Conservation (phyloP, 2,888 invertebrate species). For the Bugulina stolonifera region DNA sequence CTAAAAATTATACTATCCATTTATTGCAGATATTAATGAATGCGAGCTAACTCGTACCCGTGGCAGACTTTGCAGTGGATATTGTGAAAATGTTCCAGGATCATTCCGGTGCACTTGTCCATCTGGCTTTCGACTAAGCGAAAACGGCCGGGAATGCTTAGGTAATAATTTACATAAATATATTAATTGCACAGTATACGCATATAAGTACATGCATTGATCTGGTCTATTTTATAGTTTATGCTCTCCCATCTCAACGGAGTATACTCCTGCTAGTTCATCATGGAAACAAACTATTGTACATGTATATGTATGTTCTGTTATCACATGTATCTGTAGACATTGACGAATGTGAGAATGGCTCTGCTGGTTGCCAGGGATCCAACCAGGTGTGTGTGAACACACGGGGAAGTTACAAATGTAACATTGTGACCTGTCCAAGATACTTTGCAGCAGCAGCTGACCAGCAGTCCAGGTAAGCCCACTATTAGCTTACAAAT, state of each 20-base stretch:
- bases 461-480: conserved; percentile 2
- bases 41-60: conserved; percentile 71
- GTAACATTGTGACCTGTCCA: conserved; percentile 79
- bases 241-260: too few species aligned
- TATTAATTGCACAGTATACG: too few species aligned
- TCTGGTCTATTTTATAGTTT: too few species aligned
- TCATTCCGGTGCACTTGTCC: conserved; percentile 58
- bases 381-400: conserved; percentile 77
- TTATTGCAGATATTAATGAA: conserved; percentile 73
- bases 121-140: conserved; percentile 43
- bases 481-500: too few species aligned
- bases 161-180: too few species aligned
- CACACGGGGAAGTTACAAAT: conserved; percentile 79
- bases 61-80: conserved; percentile 63
- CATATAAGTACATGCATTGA: too few species aligned
- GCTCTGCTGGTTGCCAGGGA: conserved; percentile 51
- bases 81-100: conserved; percentile 79
- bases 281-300: too few species aligned
- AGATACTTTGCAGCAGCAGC: conserved; percentile 33
- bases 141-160: conserved; percentile 73
- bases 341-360: conserved; percentile 66
- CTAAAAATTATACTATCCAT: not conserved
- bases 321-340: conserved; percentile 54
- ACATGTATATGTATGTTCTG: not conserved
- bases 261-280: too few species aligned